Evolutionary conservation across 2,888 invertebrate species (phyloP).

Genomic region (Lithodes maja): DNA sequence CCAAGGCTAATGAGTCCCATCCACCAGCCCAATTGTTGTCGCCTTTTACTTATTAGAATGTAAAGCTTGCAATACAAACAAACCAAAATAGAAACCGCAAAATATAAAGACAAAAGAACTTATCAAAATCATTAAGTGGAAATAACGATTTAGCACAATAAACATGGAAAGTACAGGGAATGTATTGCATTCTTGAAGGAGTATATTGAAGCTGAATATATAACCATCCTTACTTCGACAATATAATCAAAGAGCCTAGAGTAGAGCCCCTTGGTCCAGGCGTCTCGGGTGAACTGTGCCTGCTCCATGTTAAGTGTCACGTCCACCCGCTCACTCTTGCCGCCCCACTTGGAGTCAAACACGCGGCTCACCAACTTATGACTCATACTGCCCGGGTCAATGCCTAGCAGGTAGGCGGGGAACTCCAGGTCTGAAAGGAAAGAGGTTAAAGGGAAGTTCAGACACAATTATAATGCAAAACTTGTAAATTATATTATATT

Average conservation of each 20-base stretch:
- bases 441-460: neutral
- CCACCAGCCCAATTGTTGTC: too few species aligned
- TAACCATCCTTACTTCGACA: conserved; percentile 75
- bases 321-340: conserved; percentile 80
- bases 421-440: conserved; percentile 78
- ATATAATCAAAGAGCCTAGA: conserved; percentile 81
- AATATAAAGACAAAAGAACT: neutral
- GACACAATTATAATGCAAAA: too few species aligned
- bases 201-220: too few species aligned
- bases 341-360: conserved; percentile 83
- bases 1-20: too few species aligned
- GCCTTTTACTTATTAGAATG: too few species aligned
- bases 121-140: too few species aligned
- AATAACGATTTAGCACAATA: too few species aligned
- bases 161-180: too few species aligned
- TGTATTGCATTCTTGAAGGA: too few species aligned
- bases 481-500: too few species aligned
- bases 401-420: conserved; percentile 80
- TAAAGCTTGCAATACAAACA: neutral
- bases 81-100: neutral
- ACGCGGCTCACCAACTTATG: conserved; percentile 80
- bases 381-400: conserved; percentile 78
- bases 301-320: conserved; percentile 81
- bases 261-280: conserved; percentile 81
- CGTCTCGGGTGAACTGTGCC: conserved; percentile 80